Evolutionary conservation across 2,113 vertebrate genomes (phyloP).

Genomic region (Uria aalge): DNA sequence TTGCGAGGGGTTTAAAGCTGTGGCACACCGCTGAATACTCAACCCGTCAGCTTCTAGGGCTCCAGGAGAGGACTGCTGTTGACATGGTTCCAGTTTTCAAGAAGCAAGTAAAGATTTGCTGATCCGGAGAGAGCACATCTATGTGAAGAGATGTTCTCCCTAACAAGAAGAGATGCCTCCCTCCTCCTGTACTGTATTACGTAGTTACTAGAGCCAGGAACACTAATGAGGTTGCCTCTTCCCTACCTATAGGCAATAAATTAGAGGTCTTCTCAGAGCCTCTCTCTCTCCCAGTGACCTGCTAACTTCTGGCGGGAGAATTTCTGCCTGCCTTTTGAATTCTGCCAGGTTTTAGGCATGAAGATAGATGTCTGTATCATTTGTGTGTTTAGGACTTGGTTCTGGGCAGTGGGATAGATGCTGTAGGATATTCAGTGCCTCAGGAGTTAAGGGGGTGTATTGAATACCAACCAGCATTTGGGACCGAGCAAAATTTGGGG

Average conservation of each 20-base stretch:
- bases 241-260: background rate
- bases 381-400: background rate
- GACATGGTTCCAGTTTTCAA: background rate
- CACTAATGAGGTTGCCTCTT: background rate
- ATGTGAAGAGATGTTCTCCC: background rate
- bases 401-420: background rate
- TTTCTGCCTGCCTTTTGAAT: background rate
- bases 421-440: background rate
- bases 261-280: background rate
- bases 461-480: background rate
- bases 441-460: background rate
- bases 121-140: background rate
- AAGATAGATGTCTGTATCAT: background rate
- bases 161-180: background rate
- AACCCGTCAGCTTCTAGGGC: background rate
- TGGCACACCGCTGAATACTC: background rate
- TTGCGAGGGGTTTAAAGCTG: background rate
- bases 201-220: background rate
- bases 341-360: background rate
- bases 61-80: background rate
- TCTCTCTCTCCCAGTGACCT: background rate
- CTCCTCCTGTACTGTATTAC: background rate
- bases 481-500: background rate
- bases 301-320: background rate
- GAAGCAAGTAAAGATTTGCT: background rate